phyloP scores from a whole-genome alignment of 1,140 invertebrate genomes.

The Drosophila pandora region DNA sequence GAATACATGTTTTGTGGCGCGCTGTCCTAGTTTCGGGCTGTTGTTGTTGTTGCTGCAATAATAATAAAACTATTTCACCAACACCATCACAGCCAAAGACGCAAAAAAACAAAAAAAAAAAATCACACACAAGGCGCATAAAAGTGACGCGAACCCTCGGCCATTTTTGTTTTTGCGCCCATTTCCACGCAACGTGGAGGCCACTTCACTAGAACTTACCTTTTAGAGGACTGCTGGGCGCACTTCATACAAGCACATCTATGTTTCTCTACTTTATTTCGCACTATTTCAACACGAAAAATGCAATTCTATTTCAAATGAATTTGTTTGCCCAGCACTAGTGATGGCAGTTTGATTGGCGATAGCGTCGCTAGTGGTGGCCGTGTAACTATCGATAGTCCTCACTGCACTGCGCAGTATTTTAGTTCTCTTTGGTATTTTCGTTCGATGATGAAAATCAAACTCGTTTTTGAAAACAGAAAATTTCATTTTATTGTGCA shows the following conservation, averaged over 20 bases:
- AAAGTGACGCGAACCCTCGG: not conserved
- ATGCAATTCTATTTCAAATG: not conserved
- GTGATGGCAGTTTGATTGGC: not conserved
- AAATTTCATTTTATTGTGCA: not conserved
- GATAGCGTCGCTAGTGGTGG: constrained; percentile 1
- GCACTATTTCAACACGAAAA: not conserved
- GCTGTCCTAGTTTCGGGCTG: not conserved
- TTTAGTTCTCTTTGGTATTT: not conserved
- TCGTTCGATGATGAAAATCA: not conserved
- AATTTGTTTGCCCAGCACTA: constrained; percentile 1
- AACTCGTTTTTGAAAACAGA: not conserved
- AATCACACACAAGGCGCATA: not conserved
- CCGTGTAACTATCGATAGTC: not conserved
- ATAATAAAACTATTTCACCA: not conserved
- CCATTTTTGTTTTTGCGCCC: constrained; percentile 1
- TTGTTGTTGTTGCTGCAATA: constrained; percentile 8
- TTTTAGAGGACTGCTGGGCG: not conserved
- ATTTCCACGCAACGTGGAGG: not conserved
- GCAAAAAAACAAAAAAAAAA: not conserved
- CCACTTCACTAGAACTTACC: not conserved
- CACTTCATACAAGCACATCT: not conserved
- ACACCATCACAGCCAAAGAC: not conserved
- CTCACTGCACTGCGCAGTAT: not conserved
- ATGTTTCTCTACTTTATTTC: not conserved
- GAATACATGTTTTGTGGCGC: not conserved